phyloP scores from a whole-genome alignment of 2,797 vertebrate species.

The Lagocephalus sceleratus region DNA sequence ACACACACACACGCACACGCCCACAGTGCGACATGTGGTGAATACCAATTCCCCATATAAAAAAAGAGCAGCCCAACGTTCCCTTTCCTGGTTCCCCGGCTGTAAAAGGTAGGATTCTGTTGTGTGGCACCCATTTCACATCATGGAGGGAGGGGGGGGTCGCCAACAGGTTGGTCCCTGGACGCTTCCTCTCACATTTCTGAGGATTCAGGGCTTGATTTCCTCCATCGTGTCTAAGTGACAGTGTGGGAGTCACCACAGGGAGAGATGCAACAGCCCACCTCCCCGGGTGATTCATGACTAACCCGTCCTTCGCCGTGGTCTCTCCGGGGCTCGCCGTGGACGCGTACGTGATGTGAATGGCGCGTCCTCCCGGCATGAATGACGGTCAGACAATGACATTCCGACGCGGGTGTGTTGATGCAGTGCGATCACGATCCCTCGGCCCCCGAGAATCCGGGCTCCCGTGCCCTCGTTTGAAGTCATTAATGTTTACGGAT shows the following conservation, averaged over 20 bases:
- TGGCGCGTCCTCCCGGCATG: constrained; percentile 66
- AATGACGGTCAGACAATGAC: constrained; percentile 62
- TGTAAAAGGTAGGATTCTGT: constrained; percentile 41
- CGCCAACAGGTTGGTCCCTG: constrained; percentile 58
- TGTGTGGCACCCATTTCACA: not conserved
- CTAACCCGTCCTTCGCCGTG: constrained; percentile 67
- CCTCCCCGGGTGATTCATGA: constrained; percentile 70
- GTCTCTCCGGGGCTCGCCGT: constrained; percentile 62
- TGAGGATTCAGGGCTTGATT: constrained; percentile 25
- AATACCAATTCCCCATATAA: constrained; percentile 67
- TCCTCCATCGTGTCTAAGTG: constrained; percentile 45
- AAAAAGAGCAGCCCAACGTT: constrained; percentile 24
- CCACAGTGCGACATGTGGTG: constrained; percentile 65
- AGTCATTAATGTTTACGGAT: no score
- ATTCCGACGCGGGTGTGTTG: constrained; percentile 52
- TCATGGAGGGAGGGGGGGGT: not conserved
- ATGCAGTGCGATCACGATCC: constrained; percentile 41
- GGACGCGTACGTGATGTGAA: constrained; percentile 71
- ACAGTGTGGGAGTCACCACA: constrained; percentile 63
- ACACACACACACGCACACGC: constrained; percentile 9
- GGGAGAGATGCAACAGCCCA: constrained; percentile 68
- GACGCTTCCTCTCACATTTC: constrained; percentile 11
- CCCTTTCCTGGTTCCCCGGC: constrained; percentile 46
- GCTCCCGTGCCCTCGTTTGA: no score
- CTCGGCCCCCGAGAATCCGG: constrained; percentile 25